phyloP scores from a whole-genome alignment of 2,888 invertebrate genomes.

The Spodoptera exigua region DNA sequence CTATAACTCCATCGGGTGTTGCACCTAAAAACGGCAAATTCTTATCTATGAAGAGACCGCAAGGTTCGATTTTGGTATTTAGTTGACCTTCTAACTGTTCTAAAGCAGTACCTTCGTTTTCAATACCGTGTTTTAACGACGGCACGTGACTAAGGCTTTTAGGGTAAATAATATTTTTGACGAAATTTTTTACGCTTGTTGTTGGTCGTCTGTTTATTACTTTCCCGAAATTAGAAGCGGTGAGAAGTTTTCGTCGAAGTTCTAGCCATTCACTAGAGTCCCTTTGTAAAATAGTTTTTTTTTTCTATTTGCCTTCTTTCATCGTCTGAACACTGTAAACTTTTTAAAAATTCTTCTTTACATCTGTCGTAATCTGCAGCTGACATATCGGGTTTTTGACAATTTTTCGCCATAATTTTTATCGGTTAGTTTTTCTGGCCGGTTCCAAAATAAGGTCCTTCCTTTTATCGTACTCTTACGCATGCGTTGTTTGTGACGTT shows the following conservation, averaged over 20 bases:
- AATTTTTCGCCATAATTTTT: no score
- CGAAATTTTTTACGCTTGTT: neutral
- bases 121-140: slow-evolving; percentile 6
- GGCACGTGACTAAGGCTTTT: neutral
- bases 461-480: no score
- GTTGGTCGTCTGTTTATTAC: slow-evolving; percentile 7
- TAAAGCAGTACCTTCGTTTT: neutral
- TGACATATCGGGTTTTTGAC: no score
- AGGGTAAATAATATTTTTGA: slow-evolving; percentile 3
- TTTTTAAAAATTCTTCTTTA: no score
- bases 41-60: slow-evolving; percentile 1
- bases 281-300: slow-evolving; percentile 5
- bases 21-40: slow-evolving; percentile 2
- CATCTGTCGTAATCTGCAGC: no score
- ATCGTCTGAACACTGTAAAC: no score
- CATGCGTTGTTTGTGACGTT: neutral
- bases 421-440: no score
- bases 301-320: neutral
- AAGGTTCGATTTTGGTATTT: slow-evolving; percentile 1
- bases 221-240: slow-evolving; percentile 6
- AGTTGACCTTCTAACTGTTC: neutral
- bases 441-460: no score
- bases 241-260: slow-evolving; percentile 6
- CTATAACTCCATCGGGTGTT: slow-evolving; percentile 4
- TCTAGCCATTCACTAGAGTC: slow-evolving; percentile 11